These are phyloP conservation scores for Monochamus alternatus DNA, from an alignment of 2,888 invertebrate genomes.

Conservation along the genomic window DNA sequence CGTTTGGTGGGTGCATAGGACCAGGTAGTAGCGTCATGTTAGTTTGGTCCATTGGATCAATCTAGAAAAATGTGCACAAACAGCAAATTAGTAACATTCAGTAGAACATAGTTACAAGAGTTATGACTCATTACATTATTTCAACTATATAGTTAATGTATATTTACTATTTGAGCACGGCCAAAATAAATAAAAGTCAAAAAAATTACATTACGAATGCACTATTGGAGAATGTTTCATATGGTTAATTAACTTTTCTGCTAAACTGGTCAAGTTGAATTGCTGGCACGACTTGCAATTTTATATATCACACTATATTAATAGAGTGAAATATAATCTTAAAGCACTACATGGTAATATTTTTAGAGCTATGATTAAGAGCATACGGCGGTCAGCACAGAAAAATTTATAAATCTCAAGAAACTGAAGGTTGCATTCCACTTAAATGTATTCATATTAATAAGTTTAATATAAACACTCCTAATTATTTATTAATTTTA, in stretches of 20 bases:
- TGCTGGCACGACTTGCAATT: neutral
- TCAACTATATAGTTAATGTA: no score
- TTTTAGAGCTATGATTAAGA: constrained; percentile 14
- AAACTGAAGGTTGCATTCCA: no score
- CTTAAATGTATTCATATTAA: no score
- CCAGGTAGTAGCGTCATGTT: constrained; percentile 51
- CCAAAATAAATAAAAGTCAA: neutral
- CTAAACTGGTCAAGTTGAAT: neutral
- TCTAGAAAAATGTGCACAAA: constrained; percentile 8
- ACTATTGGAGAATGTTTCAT: neutral
- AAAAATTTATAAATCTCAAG: no score
- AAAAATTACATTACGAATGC: neutral
- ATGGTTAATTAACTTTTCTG: neutral
- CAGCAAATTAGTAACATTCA: no score
- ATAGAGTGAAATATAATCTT: constrained; percentile 16
- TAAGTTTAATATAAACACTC: no score
- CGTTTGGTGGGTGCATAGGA: constrained; percentile 41
- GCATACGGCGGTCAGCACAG: neutral
- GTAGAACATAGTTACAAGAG: no score
- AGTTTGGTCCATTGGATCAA: constrained; percentile 50
- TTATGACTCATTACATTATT: no score
- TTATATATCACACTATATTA: constrained; percentile 14
- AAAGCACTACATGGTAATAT: constrained; percentile 10
- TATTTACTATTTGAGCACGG: no score
- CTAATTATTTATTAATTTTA: no score